Evolutionary conservation across 2,888 invertebrate species (phyloP).

Genomic region (Mythimna impura): DNA sequence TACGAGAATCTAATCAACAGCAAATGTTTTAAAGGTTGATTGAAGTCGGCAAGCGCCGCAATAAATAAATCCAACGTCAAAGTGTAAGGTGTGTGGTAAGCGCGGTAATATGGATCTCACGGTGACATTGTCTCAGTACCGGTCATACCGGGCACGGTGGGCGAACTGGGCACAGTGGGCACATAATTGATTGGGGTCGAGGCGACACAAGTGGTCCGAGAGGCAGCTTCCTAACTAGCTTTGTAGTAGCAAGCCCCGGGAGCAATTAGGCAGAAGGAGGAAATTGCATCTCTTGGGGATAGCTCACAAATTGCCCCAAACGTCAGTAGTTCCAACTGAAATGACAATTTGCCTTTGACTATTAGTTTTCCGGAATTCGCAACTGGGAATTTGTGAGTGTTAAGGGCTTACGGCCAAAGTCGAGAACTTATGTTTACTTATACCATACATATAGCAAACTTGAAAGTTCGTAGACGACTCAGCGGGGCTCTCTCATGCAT

Average conservation of each 20-base stretch:
- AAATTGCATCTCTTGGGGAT: constrained; percentile 87
- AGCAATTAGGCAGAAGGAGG: constrained; percentile 85
- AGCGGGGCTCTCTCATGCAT: constrained; percentile 35
- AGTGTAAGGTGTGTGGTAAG: constrained; percentile 14
- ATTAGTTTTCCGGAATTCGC: constrained; percentile 66
- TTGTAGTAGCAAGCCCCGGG: constrained; percentile 73
- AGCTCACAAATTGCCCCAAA: constrained; percentile 84
- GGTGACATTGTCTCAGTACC: constrained; percentile 51
- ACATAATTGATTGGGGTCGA: constrained; percentile 76
- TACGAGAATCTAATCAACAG: constrained; percentile 48
- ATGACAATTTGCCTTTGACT: constrained; percentile 79
- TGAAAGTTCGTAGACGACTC: constrained; percentile 30
- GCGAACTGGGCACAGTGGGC: constrained; percentile 57
- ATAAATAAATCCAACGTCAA: constrained; percentile 25
- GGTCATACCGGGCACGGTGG: constrained; percentile 57
- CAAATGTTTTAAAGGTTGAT: constrained; percentile 40
- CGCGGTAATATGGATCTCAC: constrained; percentile 17
- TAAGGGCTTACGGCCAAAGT: constrained; percentile 33
- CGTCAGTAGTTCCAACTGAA: constrained; percentile 80
- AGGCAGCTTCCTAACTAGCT: constrained; percentile 76
- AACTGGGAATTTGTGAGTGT: constrained; percentile 45
- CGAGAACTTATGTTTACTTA: constrained; percentile 44
- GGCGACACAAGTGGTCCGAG: constrained; percentile 71
- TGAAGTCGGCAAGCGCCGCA: constrained; percentile 15
- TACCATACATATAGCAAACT: constrained; percentile 18